phyloP scores from a whole-genome alignment of 1,140 invertebrate genomes.

The Contarinia nasturtii region DNA sequence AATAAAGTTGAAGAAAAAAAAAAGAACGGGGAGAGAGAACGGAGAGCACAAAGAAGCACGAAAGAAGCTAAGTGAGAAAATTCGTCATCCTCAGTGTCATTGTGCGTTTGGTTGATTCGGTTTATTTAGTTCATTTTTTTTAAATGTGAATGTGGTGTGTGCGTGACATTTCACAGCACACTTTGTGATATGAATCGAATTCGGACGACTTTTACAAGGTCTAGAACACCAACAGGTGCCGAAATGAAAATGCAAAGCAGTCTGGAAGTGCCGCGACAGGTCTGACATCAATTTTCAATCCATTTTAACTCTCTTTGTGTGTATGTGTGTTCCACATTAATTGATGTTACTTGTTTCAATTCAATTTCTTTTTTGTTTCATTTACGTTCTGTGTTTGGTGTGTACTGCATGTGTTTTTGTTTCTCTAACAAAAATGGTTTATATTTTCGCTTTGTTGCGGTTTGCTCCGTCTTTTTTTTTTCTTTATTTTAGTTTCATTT shows the following conservation, averaged over 20 bases:
- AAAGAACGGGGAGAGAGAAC: no score
- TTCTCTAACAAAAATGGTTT: background rate
- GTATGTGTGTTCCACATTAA: no score
- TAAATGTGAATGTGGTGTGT: no score
- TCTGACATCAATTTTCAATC: conserved; percentile 19
- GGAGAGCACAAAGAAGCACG: no score
- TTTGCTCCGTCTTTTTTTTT: background rate
- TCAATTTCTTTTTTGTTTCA: background rate
- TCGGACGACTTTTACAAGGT: conserved; percentile 68
- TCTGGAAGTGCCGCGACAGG: conserved; percentile 70
- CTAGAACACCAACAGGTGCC: conserved; percentile 63
- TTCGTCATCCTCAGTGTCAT: no score
- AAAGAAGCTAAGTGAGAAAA: no score
- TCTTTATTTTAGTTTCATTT: background rate
- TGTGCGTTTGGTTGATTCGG: no score
- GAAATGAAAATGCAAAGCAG: conserved; percentile 81
- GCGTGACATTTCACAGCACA: conserved; percentile 19
- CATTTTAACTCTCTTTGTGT: background rate
- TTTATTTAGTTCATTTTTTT: no score
- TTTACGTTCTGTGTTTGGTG: background rate
- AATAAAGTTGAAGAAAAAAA: no score
- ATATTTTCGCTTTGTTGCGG: background rate
- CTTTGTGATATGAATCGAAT: conserved; percentile 46
- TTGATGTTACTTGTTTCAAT: no score
- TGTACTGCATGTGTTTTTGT: background rate